Evolutionary conservation across 2,113 vertebrate species (phyloP), one percentile per base, ranked within the genome.

Genomic region (Glaucidium brasilianum): DNA sequence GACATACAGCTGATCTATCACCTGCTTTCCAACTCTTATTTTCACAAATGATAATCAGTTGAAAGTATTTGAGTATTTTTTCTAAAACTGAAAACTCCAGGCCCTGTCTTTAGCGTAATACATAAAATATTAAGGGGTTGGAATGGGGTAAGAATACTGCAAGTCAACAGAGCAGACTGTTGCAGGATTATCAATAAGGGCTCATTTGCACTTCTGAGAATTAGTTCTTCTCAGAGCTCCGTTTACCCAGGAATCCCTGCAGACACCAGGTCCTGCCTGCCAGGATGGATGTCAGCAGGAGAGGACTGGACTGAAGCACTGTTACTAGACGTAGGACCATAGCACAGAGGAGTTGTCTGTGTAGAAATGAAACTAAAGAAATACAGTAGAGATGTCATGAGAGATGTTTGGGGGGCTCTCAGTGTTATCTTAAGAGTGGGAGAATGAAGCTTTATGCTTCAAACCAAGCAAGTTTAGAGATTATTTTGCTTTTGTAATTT

Each of bases 391-490:
- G 12, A 8, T 34, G 22, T 17, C 32, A 64, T 26, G 17, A 77
- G 43, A n/a, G 9, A 59, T 0, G 0, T 20, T 0, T 7, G 15
- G 8, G 30, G 7, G 20, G 11, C 3, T 59, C 6, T 90, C 20
- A 41, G 4, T 19, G 8, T 66, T 19, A 41, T 10, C 20, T 15
- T 22, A 34, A 47, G 6, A 76, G 11, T 0, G 3, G 14, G 8
- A 50, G 29, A 86, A 55, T 26, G 11, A 92, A 77, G 22, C 2
- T 14, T 64, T 39, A 16, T 25, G 11, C 27, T 80, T 84, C 25
- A 86, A 80, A 37, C 2, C 4, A 69, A 74, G 6, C 0, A 74
- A 73, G 19, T 41, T 80, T 37, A n/a, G 26, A 21, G 18, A 9
- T 58, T 45, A 16, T 50, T 86, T 92, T 78, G 9, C 13, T 69